A percentile compares a stretch with the other conserved stretches of the same genome.
Conservation (phyloP, 2,113 vertebrate genomes). For the Bos taurus region ARS-UCD2.0 NC_037357.1:101284501-101285000, state of each 20-base stretch:
- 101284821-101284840: neutral
- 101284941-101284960: neutral
- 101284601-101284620: neutral
- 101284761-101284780: neutral
- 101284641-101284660: neutral
- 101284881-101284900: neutral
- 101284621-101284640: neutral
- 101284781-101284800: neutral
- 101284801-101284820: neutral
- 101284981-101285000: slow-evolving; percentile 15
- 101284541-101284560: neutral
- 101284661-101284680: neutral
- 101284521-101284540: neutral
- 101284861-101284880: neutral
- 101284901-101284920: neutral
- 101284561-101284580: neutral
- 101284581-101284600: neutral
- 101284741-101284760: neutral
- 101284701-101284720: neutral
- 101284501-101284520: neutral
- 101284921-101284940: neutral
- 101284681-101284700: neutral
- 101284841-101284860: neutral
- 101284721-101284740: neutral
- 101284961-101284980: neutral